These are phyloP conservation scores for Moxostoma hubbsi DNA, from an alignment of 2,797 vertebrate genomes.

Conservation along the genomic window DNA sequence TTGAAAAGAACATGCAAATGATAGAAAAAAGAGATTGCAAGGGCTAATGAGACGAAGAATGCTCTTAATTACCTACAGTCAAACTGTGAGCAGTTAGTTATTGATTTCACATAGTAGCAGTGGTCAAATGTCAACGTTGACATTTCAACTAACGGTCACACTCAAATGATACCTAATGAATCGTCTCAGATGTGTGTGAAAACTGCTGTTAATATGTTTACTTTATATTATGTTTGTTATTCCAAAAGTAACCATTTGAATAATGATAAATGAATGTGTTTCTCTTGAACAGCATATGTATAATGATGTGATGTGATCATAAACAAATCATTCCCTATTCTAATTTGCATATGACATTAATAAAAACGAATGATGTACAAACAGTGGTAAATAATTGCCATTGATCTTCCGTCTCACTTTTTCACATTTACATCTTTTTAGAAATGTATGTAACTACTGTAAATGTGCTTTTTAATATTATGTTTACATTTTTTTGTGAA, in stretches of 20 bases:
- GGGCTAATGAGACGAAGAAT: conserved; percentile 61
- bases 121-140: conserved; percentile 51
- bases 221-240: background rate
- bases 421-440: conserved; percentile 41
- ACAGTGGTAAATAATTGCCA: conserved; percentile 74
- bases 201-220: background rate
- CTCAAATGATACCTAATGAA: conserved; percentile 8
- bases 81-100: conserved; percentile 61
- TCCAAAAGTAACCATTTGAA: conserved; percentile 22
- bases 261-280: conserved; percentile 9
- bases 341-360: conserved; percentile 71
- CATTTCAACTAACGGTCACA: conserved; percentile 42
- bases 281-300: conserved; percentile 10
- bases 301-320: conserved; percentile 68
- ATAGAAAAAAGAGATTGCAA: background rate
- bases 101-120: conserved; percentile 57
- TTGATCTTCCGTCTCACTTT: conserved; percentile 60
- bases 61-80: conserved; percentile 61
- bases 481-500: too few species aligned
- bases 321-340: conserved; percentile 59
- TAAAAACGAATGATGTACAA: conserved; percentile 77
- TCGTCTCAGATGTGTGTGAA: background rate
- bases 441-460: too few species aligned
- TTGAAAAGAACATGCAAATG: conserved; percentile 51
- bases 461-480: too few species aligned